Evolutionary conservation across 2,797 vertebrate species (phyloP), one percentile per base, ranked within the genome.

Genomic region (Sebastes minor): DNA sequence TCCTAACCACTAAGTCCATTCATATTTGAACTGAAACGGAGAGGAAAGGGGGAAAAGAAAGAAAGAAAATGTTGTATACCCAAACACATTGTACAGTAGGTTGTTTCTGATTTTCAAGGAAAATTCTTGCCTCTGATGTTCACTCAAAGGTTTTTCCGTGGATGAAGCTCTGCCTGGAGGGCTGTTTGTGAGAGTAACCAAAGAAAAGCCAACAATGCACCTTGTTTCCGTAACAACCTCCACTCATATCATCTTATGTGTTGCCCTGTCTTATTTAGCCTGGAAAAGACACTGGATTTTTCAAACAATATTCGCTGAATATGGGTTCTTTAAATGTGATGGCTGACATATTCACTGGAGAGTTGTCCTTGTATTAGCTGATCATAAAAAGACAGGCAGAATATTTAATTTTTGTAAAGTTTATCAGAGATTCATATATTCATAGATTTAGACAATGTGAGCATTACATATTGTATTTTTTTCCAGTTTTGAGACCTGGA

Each of bases 51-150:
- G 59, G 1, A 11, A 27, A 77, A 38, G 57, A 65, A 56, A 11
- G 1, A 28, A 35, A 27, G 0, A 23, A 65, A 33, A 14, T 23
- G 8, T 11, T 55, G 60, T 9, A 14, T 27, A 33, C 9, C 18
- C 27, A 64, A 42, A 52, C 22, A 76, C 30, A 67, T 57, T 57
- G 28, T 20, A 46, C 42, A 32, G 57, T 27, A 65, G 53, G 52
- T 55, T 11, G 8, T 65, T 38, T 73, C 46, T 18, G 14, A 42
- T 53, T 68, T 71, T 70, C 14, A 30, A 76, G 35, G 20, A 20
- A 62, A 71, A 56, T 22, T 32, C 7, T 56, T n/a, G 13, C n/a
- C 14, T 71, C 71, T 79, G 68, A 84, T 80, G 22, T 67, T 77
- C 63, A 76, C 77, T 76, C 55, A 71, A 46, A 71, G 16, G 61